A percentile compares a stretch with the other conserved stretches of the same genome.
phyloP scores from a whole-genome alignment of 1,140 invertebrate genomes.

The Drosophila micromelanica region DNA sequence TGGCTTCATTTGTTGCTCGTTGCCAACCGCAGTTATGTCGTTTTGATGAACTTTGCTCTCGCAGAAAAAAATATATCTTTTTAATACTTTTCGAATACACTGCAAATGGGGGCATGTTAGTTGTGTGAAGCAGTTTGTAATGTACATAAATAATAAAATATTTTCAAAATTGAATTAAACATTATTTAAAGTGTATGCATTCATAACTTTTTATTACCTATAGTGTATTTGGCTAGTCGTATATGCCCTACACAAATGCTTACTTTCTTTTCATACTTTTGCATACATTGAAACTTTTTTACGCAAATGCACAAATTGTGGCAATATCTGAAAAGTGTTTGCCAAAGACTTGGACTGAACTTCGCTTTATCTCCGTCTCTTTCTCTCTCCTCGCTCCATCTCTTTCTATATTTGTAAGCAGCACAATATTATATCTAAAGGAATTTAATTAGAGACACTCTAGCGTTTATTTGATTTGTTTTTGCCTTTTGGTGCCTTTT shows the following conservation, averaged over 20 bases:
- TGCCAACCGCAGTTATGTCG: constrained; percentile 46
- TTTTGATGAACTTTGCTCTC: constrained; percentile 70
- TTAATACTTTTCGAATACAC: background rate
- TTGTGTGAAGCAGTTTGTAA: too few relatives aligned
- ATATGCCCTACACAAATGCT: background rate
- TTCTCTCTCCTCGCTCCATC: background rate
- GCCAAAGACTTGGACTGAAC: constrained; percentile 45
- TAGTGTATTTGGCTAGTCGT: constrained; percentile 15
- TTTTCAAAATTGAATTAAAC: too few relatives aligned
- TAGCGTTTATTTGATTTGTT: constrained; percentile 33
- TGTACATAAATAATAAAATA: too few relatives aligned
- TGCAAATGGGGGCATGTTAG: background rate
- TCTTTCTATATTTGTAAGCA: background rate
- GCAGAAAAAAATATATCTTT: constrained; percentile 21
- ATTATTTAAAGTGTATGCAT: too few relatives aligned
- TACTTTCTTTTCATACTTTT: constrained; percentile 23
- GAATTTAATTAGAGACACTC: constrained; percentile 68
- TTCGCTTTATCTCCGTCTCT: background rate
- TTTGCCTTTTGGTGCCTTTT: constrained; percentile 1
- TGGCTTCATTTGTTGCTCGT: constrained; percentile 32
- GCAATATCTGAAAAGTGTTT: constrained; percentile 66
- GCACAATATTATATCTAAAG: constrained; percentile 38
- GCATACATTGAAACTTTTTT: constrained; percentile 24
- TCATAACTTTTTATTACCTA: background rate
- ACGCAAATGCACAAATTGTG: constrained; percentile 36